Base-by-base conservation (phyloP, 2,888 invertebrate genomes). In the Sturmia bella region DNA sequence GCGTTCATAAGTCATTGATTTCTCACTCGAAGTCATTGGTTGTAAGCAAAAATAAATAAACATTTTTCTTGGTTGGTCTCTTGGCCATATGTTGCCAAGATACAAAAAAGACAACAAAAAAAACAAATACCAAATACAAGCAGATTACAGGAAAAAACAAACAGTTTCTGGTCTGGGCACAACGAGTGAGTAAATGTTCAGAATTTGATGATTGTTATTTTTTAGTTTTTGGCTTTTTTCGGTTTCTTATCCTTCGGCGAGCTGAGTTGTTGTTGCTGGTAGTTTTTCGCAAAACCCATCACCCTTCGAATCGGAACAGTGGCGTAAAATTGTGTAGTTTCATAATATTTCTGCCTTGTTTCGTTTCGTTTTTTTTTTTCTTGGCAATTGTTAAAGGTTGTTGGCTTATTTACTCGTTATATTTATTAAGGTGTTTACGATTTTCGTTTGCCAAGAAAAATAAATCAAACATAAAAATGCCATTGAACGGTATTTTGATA, bases 361-460 rank as follows among this genome's bases (percentile, higher is more conserved):
- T n/a, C n/a, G n/a, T 37, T 43, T 43, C 19, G 19, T 19, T 50
- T 12, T 57, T 3, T 15, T 32, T 59, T 45, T 39, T 45, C 32
- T 66, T 75, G 75, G 72, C 76, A 80, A 48, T 80, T 56, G 66
- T 41, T 74, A 72, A 70, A 78, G 82, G 82, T 75, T 82, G 78
- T 75, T 82, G 82, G 70, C 82, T 82, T 74, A 78, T 69, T 82
- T 78, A 11, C 57, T 64, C 27, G 11, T 63, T 52, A 74, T 77
- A 78, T 82, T 82, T 82, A 82, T 82, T 78, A 77, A 77, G 81
- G 81, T 82, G 77, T 82, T 82, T 82, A 82, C 81, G 64, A 52
- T 69, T 68, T 52, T 50, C 56, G 50, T 54, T 45, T 82, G 82
- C 82, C 82, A 82, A 69, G 32, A 56, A 56, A 72, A 79, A 73